Evolutionary conservation across 2,113 vertebrate species (phyloP), one percentile per base, ranked within the genome.

Genomic region (Scortum barcoo): DNA sequence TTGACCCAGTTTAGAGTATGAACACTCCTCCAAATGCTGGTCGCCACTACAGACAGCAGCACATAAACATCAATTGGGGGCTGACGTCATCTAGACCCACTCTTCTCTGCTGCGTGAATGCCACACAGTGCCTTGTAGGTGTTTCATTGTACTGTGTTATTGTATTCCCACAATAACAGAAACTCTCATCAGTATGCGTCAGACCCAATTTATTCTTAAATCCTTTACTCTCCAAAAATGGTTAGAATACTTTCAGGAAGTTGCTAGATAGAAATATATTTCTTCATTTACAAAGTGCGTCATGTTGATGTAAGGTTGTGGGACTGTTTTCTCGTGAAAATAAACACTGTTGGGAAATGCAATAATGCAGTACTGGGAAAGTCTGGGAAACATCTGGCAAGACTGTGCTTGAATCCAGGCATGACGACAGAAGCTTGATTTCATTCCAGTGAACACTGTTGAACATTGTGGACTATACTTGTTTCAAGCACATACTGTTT

Each of bases 1-100:
- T 68, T 85, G 78, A 89, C 86, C 44, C 30, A 75, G 33, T 85
- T 88, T 61, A 73, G 63, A 66, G 53, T 53, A 28, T 56, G 57
- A 80, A 71, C 73, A 38, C 44, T 53, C 14, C 60, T 60, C 56
- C n/a, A 26, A 51, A 26, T 26, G 16, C 66, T 48, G 61, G 44
- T 62, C 44, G 5, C 50, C 50, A 40, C 75, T 26, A 12, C 44
- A 62, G 46, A 78, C 36, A 48, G 38, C 19, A 56, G 60, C 60
- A 57, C 44, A 83, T 40, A 51, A 74, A 66, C 75, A 70, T 71
- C 58, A 75, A 13, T 48, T 56, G 74, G 26, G 0, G 12, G 17
- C 22, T 74, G 54, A 76, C 50, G 26, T 86, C 73, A 81, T 44
- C 60, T 2, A 26, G 56, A n/a, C 30, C 22, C 62, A 51, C 19